A percentile compares a stretch with the other conserved stretches of the same genome.
These are phyloP conservation scores for Nymphalis urticae DNA, from an alignment of 2,888 invertebrate genomes.

Conservation along the genomic window DNA sequence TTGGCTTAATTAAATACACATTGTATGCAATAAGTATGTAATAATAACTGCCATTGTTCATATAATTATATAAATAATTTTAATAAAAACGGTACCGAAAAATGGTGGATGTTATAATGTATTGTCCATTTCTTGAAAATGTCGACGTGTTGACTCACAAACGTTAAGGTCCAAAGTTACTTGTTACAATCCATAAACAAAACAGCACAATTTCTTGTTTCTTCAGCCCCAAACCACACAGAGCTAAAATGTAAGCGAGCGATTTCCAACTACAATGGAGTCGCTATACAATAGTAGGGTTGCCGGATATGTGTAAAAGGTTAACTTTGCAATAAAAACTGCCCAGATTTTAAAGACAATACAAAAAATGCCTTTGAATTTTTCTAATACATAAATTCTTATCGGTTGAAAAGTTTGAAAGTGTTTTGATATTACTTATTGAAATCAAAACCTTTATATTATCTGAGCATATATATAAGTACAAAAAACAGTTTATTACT, in stretches of 20 bases:
- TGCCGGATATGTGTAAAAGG: constrained; percentile 4
- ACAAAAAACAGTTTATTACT: too few species aligned
- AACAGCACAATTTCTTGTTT: constrained; percentile 36
- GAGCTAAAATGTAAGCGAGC: constrained; percentile 48
- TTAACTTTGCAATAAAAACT: constrained; percentile 4
- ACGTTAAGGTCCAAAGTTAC: constrained; percentile 9
- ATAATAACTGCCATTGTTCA: too few species aligned
- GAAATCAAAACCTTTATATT: too few species aligned
- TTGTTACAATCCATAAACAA: constrained; percentile 28
- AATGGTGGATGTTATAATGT: too few species aligned
- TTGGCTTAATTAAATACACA: too few species aligned
- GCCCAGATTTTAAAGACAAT: not conserved
- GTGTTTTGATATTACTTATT: not conserved
- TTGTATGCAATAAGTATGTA: too few species aligned
- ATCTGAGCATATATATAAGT: too few species aligned
- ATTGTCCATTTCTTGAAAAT: too few species aligned
- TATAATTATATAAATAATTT: too few species aligned
- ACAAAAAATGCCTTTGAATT: not conserved
- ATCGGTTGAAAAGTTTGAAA: not conserved
- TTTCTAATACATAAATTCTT: not conserved
- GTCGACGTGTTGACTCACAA: too few species aligned
- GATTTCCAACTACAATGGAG: constrained; percentile 49
- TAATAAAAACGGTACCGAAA: too few species aligned
- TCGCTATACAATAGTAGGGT: constrained; percentile 12
- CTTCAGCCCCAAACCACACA: constrained; percentile 31